Conservation (phyloP, 2,888 invertebrate genomes). For the Philhelius pedissequus region DNA sequence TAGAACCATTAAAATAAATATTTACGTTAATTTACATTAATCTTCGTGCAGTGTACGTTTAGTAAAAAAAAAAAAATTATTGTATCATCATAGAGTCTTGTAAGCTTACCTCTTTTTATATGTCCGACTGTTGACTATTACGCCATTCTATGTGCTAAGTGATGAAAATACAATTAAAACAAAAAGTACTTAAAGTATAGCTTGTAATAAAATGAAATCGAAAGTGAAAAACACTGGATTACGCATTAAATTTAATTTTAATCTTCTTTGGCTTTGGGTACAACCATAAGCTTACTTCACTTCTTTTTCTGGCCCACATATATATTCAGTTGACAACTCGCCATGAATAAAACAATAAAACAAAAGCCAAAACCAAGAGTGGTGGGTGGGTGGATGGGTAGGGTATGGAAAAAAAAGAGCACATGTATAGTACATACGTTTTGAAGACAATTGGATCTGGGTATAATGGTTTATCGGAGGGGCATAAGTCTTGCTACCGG, state of each 20-base stretch:
- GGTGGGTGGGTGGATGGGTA: constrained; percentile 55
- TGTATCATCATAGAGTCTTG: background rate
- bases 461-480: constrained; percentile 11
- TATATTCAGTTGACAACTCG: constrained; percentile 37
- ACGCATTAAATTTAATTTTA: constrained; percentile 29
- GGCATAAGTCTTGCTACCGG: background rate
- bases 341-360: constrained; percentile 66
- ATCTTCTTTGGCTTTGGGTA: constrained; percentile 12
- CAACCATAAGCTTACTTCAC: background rate
- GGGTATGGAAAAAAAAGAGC: background rate
- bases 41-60: background rate
- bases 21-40: too few species aligned
- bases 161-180: constrained; percentile 46
- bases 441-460: background rate
- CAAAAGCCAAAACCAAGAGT: constrained; percentile 9
- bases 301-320: constrained; percentile 48
- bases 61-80: background rate
- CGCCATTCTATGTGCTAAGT: constrained; percentile 53
- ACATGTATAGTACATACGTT: background rate
- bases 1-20: too few species aligned
- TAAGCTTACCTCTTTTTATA: constrained; percentile 8
- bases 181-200: background rate
- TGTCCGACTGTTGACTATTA: constrained; percentile 36
- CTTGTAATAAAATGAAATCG: constrained; percentile 39
- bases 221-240: constrained; percentile 57